Percentiles rank a stretch among this genome's conserved stretches.
phyloP scores from a whole-genome alignment of 1,140 invertebrate species.

The Meteorus sp. region DNA sequence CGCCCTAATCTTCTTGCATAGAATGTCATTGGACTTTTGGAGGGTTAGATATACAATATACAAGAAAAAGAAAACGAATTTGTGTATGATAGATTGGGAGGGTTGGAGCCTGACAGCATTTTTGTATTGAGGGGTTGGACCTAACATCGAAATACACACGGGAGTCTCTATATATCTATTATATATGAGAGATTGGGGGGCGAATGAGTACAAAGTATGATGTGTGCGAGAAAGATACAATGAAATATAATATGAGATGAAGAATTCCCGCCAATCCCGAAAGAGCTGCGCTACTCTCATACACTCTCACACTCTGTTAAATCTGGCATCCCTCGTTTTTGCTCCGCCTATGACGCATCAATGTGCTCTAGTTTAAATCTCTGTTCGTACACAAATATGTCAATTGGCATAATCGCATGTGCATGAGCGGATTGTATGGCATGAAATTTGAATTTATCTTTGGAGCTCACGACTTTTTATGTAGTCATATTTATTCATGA shows the following conservation, averaged over 20 bases:
- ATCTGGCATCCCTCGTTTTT: conserved; percentile 33
- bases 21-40: conserved; percentile 1
- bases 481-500: no score
- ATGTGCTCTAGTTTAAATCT: conserved; percentile 22
- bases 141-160: not conserved
- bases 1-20: not conserved
- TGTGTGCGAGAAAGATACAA: conserved; percentile 4
- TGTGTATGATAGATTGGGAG: conserved; percentile 55
- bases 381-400: not conserved
- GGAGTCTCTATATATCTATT: conserved; percentile 14
- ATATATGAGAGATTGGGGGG: conserved; percentile 33
- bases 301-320: no score
- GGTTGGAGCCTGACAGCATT: conserved; percentile 43
- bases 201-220: conserved; percentile 5
- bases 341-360: conserved; percentile 47
- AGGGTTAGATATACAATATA: no score
- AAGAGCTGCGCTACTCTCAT: no score
- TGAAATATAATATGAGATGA: conserved; percentile 20
- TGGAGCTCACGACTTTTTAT: no score
- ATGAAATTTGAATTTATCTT: no score
- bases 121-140: not conserved
- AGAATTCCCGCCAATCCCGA: conserved; percentile 42
- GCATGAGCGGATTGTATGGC: no score
- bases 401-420: no score
- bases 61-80: conserved; percentile 51